Percentiles rank a stretch among this genome's conserved stretches.
Conservation (phyloP, 2,888 invertebrate genomes). For the Vesta saturnalis region DNA sequence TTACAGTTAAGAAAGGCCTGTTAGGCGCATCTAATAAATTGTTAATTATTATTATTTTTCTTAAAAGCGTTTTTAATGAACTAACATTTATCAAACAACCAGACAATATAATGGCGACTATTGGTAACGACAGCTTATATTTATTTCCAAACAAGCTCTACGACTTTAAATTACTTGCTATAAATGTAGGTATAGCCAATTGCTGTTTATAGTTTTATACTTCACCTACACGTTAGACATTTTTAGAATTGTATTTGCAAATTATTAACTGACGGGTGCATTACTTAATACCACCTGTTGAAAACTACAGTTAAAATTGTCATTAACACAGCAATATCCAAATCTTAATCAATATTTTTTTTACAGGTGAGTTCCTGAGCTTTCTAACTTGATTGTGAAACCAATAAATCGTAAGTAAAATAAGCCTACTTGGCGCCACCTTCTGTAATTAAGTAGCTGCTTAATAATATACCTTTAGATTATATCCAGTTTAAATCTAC, state of each 20-base stretch:
- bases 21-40: not conserved
- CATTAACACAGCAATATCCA: not conserved
- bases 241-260: not conserved
- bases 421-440: not conserved
- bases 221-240: not conserved
- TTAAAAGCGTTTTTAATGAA: not conserved
- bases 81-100: not conserved
- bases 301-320: not conserved
- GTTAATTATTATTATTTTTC: not conserved
- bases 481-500: too few relatives aligned
- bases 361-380: not conserved
- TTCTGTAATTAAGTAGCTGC: not conserved
- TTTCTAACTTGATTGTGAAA: not conserved
- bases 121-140: not conserved
- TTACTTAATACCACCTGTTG: not conserved
- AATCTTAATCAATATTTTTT: not conserved
- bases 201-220: not conserved
- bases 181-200: not conserved
- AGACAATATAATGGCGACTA: constrained; percentile 3
- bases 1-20: not conserved
- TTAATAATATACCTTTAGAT: not conserved
- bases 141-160: not conserved
- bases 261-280: not conserved
- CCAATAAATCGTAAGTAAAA: not conserved
- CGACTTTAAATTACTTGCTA: not conserved